Conservation (phyloP, 2,888 invertebrate species). For the Thysanoteuthis rhombus region DNA sequence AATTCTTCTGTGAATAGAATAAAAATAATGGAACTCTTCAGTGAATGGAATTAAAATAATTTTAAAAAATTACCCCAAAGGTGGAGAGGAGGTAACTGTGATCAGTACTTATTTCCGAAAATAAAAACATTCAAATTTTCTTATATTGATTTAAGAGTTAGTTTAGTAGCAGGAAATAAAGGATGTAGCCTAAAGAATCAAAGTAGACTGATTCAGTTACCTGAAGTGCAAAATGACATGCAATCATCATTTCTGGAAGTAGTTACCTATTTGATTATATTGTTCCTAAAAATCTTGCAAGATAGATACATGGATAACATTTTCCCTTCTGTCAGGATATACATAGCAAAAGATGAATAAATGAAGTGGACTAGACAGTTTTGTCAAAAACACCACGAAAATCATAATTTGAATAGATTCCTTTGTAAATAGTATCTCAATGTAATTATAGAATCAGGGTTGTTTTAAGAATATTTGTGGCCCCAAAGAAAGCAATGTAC, state of each 20-base stretch:
- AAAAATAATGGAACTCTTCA: no score
- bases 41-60: no score
- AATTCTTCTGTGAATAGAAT: no score
- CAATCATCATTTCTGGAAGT: neutral
- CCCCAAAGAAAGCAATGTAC: no score
- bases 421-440: neutral
- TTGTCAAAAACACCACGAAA: neutral
- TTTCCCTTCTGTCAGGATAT: neutral
- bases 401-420: neutral
- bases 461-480: no score
- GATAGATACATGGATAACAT: neutral
- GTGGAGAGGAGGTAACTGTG: no score
- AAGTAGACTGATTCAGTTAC: neutral
- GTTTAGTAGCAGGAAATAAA: neutral
- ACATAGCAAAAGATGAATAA: neutral
- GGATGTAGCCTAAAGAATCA: no score
- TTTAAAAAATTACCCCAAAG: no score
- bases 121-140: no score
- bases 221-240: neutral
- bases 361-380: neutral
- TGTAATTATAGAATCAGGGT: no score
- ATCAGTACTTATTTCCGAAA: no score
- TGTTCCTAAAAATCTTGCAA: neutral
- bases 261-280: neutral
- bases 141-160: neutral